phyloP scores from a whole-genome alignment of 2,113 vertebrate species.

The Rhea pennata region DNA sequence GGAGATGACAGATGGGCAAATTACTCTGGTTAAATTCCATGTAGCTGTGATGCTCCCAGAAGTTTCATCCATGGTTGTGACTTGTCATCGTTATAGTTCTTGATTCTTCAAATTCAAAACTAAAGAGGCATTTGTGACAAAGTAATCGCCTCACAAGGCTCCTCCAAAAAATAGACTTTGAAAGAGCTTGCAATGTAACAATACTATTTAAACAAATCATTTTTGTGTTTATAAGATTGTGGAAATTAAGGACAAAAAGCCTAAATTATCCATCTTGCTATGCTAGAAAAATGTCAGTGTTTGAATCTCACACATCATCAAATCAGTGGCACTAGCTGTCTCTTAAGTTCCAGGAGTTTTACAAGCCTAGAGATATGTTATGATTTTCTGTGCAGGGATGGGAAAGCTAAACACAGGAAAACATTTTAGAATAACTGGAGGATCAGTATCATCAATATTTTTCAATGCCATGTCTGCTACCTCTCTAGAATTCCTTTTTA shows the following conservation, averaged over 20 bases:
- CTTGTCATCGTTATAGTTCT: neutral
- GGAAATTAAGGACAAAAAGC: slow-evolving; percentile 27
- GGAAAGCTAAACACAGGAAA: slow-evolving; percentile 49
- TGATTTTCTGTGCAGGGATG: slow-evolving; percentile 29
- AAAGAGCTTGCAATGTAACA: slow-evolving; percentile 1
- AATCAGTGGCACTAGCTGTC: slow-evolving; percentile 36
- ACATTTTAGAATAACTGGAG: neutral
- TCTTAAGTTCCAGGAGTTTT: slow-evolving; percentile 42
- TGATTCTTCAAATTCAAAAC: neutral
- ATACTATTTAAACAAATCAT: slow-evolving; percentile 43
- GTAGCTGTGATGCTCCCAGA: neutral
- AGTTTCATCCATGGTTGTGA: neutral
- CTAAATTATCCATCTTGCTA: slow-evolving; percentile 40
- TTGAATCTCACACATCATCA: slow-evolving; percentile 57
- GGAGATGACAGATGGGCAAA: neutral
- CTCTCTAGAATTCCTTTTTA: neutral
- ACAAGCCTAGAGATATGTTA: slow-evolving; percentile 43
- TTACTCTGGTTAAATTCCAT: neutral
- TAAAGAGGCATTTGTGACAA: slow-evolving; percentile 25
- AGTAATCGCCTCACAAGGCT: neutral
- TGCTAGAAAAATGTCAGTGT: slow-evolving; percentile 55
- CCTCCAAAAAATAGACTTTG: neutral
- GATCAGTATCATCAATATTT: slow-evolving; percentile 22
- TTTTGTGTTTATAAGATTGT: slow-evolving; percentile 49
- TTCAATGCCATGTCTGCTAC: neutral